phyloP scores from a whole-genome alignment of 2,113 vertebrate genomes.

The Tachycineta bicolor region DNA sequence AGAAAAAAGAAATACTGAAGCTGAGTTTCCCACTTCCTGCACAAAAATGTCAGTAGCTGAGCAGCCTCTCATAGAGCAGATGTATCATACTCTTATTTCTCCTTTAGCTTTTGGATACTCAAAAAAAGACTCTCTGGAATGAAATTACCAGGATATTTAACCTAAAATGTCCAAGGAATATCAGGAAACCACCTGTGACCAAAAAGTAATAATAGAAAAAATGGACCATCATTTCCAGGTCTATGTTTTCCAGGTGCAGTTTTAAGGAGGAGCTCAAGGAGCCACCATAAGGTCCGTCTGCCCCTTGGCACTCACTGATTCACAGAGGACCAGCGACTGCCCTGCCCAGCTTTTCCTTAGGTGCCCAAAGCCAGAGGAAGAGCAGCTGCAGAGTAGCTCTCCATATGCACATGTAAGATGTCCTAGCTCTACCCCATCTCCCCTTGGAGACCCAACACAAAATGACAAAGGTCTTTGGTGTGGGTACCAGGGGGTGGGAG shows the following conservation, averaged over 20 bases:
- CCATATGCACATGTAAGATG: background rate
- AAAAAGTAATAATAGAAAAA: background rate
- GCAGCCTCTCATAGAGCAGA: background rate
- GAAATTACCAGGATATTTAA: background rate
- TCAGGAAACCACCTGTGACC: background rate
- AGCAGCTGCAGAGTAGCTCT: background rate
- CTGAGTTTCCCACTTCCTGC: background rate
- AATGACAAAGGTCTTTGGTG: background rate
- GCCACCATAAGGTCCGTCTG: constrained; percentile 11
- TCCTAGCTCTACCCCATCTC: background rate
- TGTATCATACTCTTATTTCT: background rate
- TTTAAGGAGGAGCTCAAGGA: background rate
- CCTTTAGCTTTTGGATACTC: background rate
- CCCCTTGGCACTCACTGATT: background rate
- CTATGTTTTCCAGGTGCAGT: background rate
- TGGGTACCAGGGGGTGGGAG: background rate
- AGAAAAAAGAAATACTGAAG: background rate
- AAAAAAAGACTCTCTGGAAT: background rate
- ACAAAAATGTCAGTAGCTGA: background rate
- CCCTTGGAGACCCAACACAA: background rate
- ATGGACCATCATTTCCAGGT: background rate
- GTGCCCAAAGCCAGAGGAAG: background rate
- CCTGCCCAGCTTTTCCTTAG: background rate
- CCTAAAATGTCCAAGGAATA: background rate
- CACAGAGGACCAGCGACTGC: background rate